A percentile compares a stretch with the other conserved stretches of the same genome.
Evolutionary conservation across 1,140 invertebrate genomes (phyloP).

Genomic region (Plutomurus gul): DNA sequence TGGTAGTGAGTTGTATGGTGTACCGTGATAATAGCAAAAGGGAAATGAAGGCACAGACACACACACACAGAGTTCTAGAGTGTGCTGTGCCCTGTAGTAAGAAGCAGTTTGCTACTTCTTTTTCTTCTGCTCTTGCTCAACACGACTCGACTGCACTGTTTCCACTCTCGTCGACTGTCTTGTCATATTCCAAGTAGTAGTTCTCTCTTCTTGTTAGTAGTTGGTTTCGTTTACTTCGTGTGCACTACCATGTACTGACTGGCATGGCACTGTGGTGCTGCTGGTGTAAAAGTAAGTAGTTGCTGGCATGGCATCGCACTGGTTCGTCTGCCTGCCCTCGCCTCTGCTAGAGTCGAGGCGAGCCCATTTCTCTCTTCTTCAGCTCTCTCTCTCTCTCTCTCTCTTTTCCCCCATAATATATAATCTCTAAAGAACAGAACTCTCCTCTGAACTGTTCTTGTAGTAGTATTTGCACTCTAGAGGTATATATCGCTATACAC

Average conservation of each 20-base stretch:
- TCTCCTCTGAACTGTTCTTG: too few relatives aligned
- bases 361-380: neutral
- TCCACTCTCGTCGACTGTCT: neutral
- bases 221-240: conserved; percentile 10
- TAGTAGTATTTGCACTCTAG: too few relatives aligned
- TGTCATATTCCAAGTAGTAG: conserved; percentile 19
- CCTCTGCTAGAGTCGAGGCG: neutral
- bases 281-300: conserved; percentile 16
- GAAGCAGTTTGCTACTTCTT: neutral
- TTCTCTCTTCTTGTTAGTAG: too few relatives aligned
- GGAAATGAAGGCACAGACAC: too few relatives aligned
- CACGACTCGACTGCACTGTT: neutral
- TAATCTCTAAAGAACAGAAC: neutral
- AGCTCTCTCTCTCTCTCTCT: too few relatives aligned
- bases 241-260: too few relatives aligned
- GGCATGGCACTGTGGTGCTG: too few relatives aligned
- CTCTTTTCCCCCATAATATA: neutral
- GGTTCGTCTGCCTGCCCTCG: neutral
- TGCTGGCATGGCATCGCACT: neutral
- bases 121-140: neutral
- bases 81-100: too few relatives aligned
- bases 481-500: too few relatives aligned
- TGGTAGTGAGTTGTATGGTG: too few relatives aligned
- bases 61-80: too few relatives aligned
- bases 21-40: too few relatives aligned